Evolutionary conservation across 2,797 vertebrate genomes (phyloP), one percentile per base, ranked within the genome.

Genomic region (Chaunax sp.): DNA sequence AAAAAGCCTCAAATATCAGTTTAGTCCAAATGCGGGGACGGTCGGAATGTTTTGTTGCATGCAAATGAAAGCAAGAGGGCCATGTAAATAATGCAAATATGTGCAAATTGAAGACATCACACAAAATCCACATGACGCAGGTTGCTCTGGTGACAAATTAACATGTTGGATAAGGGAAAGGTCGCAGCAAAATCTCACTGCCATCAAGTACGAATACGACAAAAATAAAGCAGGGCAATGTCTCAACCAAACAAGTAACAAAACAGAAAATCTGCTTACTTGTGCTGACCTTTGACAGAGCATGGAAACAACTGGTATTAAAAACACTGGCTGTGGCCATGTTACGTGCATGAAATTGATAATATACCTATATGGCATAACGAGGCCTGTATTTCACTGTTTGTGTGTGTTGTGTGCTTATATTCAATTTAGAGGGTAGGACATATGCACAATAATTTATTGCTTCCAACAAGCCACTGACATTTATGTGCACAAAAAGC

Each of bases 141-240:
- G 64, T 63, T 78, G 50, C 69, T 38, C 52, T 44, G 54, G 58
- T 23, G 16, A 64, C 54, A 64, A 15, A 54, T 22, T 66, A 23
- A 51, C 2, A 58, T 41, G 35, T 40, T 12, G 15, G 45, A 30
- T n/a, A 22, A 23, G 22, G 22, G 58, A 64, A 69, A 71, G 40
- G 59, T 57, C 53, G 58, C 3, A 26, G 43, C 46, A 46, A 52
- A 72, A 33, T 45, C 26, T 23, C 41, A 41, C 25, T 33, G 18
- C 28, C 52, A 18, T 50, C n/a, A 38, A 9, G 11, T 38, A 45
- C 7, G 23, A 60, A 60, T 38, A 30, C 43, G 20, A 15, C 44
- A 3, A 63, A 55, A 74, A 68, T 41, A 57, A 23, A 69, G 41
- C 30, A 69, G 52, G 37, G 35, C 38, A 30, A 20, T 6, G 6